phyloP scores from a whole-genome alignment of 2,888 invertebrate genomes.

The Timandra comae region DNA sequence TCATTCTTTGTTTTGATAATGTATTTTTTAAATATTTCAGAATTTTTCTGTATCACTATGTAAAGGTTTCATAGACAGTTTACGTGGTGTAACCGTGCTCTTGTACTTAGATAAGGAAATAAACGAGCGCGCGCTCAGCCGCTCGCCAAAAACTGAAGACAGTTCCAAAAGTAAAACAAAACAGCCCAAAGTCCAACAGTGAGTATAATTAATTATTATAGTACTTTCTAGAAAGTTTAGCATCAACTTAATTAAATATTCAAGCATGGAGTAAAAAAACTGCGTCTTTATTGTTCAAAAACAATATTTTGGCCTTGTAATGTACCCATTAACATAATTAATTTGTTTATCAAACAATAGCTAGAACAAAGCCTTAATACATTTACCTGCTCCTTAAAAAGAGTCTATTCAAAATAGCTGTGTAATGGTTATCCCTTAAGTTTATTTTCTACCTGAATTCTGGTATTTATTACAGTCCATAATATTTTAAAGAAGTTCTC shows the following conservation, averaged over 20 bases:
- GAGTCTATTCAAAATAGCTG: too few relatives aligned
- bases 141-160: slow-evolving; percentile 70
- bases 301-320: too few relatives aligned
- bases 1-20: slow-evolving; percentile 27
- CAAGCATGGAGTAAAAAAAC: not conserved
- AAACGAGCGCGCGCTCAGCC: slow-evolving; percentile 77
- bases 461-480: too few relatives aligned
- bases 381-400: too few relatives aligned
- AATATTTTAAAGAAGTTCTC: too few relatives aligned
- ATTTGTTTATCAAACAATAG: too few relatives aligned
- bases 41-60: slow-evolving; percentile 79
- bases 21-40: slow-evolving; percentile 64
- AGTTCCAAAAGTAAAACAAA: slow-evolving; percentile 58
- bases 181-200: slow-evolving; percentile 73
- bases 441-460: too few relatives aligned
- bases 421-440: too few relatives aligned
- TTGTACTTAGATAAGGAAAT: slow-evolving; percentile 88
- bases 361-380: too few relatives aligned
- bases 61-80: slow-evolving; percentile 86
- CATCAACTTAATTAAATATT: not conserved
- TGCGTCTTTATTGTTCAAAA: too few relatives aligned
- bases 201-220: slow-evolving; percentile 27
- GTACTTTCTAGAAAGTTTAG: slow-evolving; percentile 5
- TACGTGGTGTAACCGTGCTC: slow-evolving; percentile 84
- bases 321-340: too few relatives aligned